These are phyloP conservation scores for Microcebus lehilahytsara DNA, from an alignment of 2,113 vertebrate species.

Conservation along the genomic window DNA sequence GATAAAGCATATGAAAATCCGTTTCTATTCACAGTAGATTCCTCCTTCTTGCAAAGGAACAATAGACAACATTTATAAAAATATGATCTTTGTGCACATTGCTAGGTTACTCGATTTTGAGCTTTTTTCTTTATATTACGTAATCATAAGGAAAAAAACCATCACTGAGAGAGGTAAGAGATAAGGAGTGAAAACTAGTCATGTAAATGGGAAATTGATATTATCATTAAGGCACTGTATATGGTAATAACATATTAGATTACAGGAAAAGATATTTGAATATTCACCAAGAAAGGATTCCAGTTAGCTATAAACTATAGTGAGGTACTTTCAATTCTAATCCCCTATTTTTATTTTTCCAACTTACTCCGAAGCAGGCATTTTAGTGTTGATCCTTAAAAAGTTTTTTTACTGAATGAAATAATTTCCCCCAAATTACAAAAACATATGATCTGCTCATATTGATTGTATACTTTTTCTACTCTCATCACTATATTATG, in stretches of 20 bases:
- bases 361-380: background rate
- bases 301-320: background rate
- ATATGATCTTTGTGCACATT: background rate
- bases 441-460: background rate
- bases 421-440: background rate
- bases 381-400: background rate
- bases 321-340: constrained; percentile 28
- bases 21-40: background rate
- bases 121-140: constrained; percentile 19
- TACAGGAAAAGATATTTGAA: constrained; percentile 41
- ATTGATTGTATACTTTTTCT: background rate
- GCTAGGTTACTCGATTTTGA: constrained; percentile 44
- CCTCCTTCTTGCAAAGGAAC: background rate
- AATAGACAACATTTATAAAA: constrained; percentile 6
- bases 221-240: background rate
- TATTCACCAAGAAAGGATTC: constrained; percentile 50
- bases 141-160: background rate
- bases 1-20: background rate
- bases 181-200: background rate
- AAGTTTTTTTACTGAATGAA: background rate
- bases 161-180: background rate
- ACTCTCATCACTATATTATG: background rate
- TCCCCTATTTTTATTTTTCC: constrained; percentile 32
- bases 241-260: constrained; percentile 20
- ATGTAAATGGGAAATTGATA: constrained; percentile 11